Percentiles rank a stretch among this genome's conserved stretches.
phyloP scores from a whole-genome alignment of 2,888 invertebrate species.

The Drosophila anomelani region DNA sequence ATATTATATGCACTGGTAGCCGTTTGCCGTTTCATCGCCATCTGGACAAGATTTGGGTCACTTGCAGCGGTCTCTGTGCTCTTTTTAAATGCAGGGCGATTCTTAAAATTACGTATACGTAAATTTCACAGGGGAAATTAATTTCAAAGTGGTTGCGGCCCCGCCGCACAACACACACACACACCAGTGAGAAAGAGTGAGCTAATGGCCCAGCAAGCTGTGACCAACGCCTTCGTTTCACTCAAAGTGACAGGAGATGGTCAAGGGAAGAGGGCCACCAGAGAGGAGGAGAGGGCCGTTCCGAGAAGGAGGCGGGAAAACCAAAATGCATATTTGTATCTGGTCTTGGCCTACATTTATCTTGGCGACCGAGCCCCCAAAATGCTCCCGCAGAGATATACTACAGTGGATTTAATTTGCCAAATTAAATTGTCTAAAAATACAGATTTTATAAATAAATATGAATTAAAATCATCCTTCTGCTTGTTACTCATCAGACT shows the following conservation, averaged over 20 bases:
- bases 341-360: slow-evolving; percentile 74
- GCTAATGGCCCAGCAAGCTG: slow-evolving; percentile 71
- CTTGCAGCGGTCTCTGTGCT: slow-evolving; percentile 11
- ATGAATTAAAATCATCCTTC: slow-evolving; percentile 1
- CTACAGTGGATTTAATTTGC: slow-evolving; percentile 39
- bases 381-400: slow-evolving; percentile 9
- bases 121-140: slow-evolving; percentile 80
- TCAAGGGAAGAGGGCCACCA: slow-evolving; percentile 2
- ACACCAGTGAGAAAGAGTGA: slow-evolving; percentile 13
- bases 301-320: slow-evolving; percentile 13
- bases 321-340: slow-evolving; percentile 52
- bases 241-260: slow-evolving; percentile 52
- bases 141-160: slow-evolving; percentile 73
- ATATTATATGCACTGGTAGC: slow-evolving; percentile 39
- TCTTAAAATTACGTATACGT: slow-evolving; percentile 61
- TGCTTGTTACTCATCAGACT: not conserved
- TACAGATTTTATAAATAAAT: not conserved
- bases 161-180: slow-evolving; percentile 5
- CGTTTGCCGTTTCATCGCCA: slow-evolving; percentile 22
- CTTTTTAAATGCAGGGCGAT: slow-evolving; percentile 18
- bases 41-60: slow-evolving; percentile 65
- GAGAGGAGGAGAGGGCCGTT: not conserved
- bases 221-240: slow-evolving; percentile 54
- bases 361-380: slow-evolving; percentile 49
- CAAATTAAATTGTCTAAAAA: not conserved